These are phyloP conservation scores for Anastrepha obliqua DNA, from an alignment of 1,140 invertebrate genomes.

Conservation along the genomic window DNA sequence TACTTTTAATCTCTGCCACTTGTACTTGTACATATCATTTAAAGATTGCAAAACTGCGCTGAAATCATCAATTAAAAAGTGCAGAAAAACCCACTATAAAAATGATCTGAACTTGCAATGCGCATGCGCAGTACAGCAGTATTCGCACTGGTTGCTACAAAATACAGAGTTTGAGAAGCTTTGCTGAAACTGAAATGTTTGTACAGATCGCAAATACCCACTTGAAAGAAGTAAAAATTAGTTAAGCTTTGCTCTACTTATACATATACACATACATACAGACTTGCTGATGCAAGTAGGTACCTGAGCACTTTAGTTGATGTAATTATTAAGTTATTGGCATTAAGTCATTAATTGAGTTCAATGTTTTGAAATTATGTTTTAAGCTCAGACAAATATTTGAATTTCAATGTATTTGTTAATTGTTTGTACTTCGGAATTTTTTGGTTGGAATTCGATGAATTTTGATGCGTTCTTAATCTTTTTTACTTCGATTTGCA, in stretches of 20 bases:
- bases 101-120: constrained; percentile 39
- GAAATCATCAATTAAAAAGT: constrained; percentile 49
- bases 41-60: constrained; percentile 26
- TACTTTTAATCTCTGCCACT: background rate
- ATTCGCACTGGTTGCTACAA: background rate
- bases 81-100: background rate
- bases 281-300: background rate
- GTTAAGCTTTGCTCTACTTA: constrained; percentile 43
- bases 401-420: background rate
- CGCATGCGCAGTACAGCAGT: constrained; percentile 12
- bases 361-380: constrained; percentile 30
- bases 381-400: background rate
- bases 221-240: background rate
- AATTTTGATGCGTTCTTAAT: background rate
- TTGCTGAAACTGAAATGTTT: background rate
- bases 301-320: background rate
- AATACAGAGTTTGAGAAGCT: constrained; percentile 7
- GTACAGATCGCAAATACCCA: background rate
- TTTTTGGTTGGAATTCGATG: background rate
- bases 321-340: constrained; percentile 33
- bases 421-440: background rate
- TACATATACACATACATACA: background rate
- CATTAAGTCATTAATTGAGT: constrained; percentile 47
- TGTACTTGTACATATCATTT: constrained; percentile 19
- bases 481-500: background rate